Base-by-base conservation (phyloP, 2,888 invertebrate genomes). In the Habrosyne pyritoides region DNA sequence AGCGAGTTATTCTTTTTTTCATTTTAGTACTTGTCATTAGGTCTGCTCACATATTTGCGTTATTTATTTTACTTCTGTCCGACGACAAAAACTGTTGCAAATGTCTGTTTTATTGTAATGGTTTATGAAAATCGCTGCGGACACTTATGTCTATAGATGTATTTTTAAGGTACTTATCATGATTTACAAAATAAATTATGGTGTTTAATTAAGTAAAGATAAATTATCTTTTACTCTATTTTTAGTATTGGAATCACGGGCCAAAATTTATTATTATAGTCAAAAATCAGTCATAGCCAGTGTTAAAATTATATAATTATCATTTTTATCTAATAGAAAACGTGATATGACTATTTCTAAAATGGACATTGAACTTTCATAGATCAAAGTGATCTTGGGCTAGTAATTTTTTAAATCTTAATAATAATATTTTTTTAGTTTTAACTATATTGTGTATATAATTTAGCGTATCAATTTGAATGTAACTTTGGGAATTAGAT, bases 251-350 rank as follows among this genome's bases (percentile, higher is more conserved):
- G 83, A 87, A 85, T 83, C 75, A 85, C 75, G 87, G 91, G 91
- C 91, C 91, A 91, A 91, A 91, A 84, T 89, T 88, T 80, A 42
- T 84, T 72, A 81, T 78, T 76, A 69, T 91, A 91, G 91, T 91
- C 91, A 91, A 80, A 42, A 84, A 83, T 84, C 83, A 88, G 86
- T 87, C 82, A 82, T 73, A 75, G 77, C 76, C 83, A 84, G 81
- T 83, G 80, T 81, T 62, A 66, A 62, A 52, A 61, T 68, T 69
- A 59, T 65, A 60, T 65, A 70, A 61, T 57, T 66, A 64, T 64
- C 57, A 63, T 60, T 77, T 70, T 67, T 51, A 52, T 51, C 50
- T 52, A 54, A 53, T 46, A 60, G 47, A 54, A 54, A 52, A 55
- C 55, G 64, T 60, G 69, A 66, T 62, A 69, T 69, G 63, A 63